A percentile compares a stretch with the other conserved stretches of the same genome.
Evolutionary conservation across 2,797 vertebrate species (phyloP).

Genomic region (Sebastes trivittatus): DNA sequence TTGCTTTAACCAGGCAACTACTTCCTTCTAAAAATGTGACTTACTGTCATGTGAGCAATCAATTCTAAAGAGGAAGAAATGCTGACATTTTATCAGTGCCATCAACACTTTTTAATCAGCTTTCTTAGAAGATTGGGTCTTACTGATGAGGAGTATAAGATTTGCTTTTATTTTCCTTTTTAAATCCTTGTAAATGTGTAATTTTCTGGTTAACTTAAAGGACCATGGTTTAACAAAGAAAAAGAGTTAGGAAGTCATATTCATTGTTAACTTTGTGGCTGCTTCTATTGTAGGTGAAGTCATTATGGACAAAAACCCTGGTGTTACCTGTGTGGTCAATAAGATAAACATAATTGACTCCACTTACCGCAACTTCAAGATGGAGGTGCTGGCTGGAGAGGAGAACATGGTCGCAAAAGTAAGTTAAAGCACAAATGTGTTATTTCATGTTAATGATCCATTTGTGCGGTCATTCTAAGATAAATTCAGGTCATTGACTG

Average conservation of each 20-base stretch:
- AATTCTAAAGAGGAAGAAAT: not conserved
- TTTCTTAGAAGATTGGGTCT: not conserved
- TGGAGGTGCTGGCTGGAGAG: slow-evolving; percentile 95
- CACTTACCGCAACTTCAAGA: slow-evolving; percentile 94
- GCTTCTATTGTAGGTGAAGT: slow-evolving; percentile 86
- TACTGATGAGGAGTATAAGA: not conserved
- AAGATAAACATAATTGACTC: slow-evolving; percentile 92
- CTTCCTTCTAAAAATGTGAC: not conserved
- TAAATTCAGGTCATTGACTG: not conserved
- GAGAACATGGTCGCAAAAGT: slow-evolving; percentile 93
- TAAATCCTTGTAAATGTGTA: not conserved
- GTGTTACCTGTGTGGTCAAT: slow-evolving; percentile 93
- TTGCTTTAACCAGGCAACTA: not conserved
- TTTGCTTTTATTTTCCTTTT: not conserved
- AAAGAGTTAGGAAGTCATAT: not conserved
- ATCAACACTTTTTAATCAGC: not conserved
- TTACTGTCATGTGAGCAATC: not conserved
- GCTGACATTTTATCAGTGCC: too few relatives aligned
- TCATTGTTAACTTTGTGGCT: not conserved
- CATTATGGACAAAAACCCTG: slow-evolving; percentile 96
- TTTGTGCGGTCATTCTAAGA: not conserved
- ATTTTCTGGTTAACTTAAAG: not conserved
- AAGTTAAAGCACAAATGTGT: slow-evolving; percentile 35
- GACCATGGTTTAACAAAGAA: not conserved
- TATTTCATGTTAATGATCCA: not conserved